Percentiles rank a stretch among this genome's conserved stretches.
Evolutionary conservation across 2,113 vertebrate species (phyloP).

Genomic region (Corythornis madagascariensis): DNA sequence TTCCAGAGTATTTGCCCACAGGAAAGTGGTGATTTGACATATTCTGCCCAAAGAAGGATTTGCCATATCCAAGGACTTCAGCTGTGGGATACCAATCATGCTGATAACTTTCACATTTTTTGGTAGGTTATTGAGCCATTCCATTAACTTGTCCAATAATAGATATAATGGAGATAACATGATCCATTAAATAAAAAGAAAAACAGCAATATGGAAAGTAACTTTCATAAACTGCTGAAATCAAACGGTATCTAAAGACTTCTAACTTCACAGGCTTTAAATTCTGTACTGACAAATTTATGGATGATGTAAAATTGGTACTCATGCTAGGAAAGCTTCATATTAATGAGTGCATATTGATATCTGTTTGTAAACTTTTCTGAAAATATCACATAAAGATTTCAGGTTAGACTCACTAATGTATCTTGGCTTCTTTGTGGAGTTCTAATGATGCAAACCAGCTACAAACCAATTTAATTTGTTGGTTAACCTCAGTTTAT

Average conservation of each 20-base stretch:
- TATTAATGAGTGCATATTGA: background rate
- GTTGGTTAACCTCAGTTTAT: slow-evolving; percentile 43
- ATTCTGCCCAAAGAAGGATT: background rate
- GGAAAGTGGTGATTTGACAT: background rate
- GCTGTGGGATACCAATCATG: background rate
- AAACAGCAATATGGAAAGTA: background rate
- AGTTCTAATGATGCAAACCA: background rate
- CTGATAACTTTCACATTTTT: background rate
- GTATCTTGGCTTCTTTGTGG: background rate
- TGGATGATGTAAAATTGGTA: background rate
- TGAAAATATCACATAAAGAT: background rate
- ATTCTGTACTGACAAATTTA: background rate
- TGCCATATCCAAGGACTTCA: background rate
- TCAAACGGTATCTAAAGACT: background rate
- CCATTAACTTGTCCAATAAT: background rate
- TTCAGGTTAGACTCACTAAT: background rate
- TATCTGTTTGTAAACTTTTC: background rate
- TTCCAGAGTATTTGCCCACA: background rate
- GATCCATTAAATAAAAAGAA: background rate
- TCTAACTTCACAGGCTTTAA: background rate
- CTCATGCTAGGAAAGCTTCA: background rate
- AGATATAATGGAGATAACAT: too few relatives aligned
- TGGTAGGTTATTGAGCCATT: background rate
- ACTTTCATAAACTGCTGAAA: background rate
- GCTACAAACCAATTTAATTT: slow-evolving; percentile 13